Conservation (phyloP, 1,140 invertebrate genomes). For the Cardiocondyla obscurior region DNA sequence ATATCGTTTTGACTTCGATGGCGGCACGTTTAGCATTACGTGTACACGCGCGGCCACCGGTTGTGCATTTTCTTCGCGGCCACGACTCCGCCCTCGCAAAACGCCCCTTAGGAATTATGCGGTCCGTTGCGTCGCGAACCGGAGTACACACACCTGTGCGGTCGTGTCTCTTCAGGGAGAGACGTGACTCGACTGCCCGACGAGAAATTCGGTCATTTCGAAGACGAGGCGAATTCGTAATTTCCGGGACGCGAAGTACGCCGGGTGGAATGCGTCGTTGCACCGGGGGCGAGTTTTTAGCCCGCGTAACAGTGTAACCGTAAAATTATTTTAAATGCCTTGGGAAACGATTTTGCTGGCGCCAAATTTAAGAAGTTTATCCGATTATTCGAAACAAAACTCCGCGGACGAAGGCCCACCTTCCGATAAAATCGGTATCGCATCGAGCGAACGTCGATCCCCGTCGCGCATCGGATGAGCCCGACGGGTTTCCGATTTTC, state of each 20-base stretch:
- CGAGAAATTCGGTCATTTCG: neutral
- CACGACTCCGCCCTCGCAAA: slow-evolving; percentile 76
- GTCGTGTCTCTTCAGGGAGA: neutral
- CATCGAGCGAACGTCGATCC: neutral
- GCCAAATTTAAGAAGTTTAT: neutral
- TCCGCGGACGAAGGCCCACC: neutral
- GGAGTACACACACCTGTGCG: slow-evolving; percentile 68
- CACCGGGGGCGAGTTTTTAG: neutral
- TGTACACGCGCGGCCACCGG: slow-evolving; percentile 61
- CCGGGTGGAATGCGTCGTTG: neutral
- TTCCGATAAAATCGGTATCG: slow-evolving; percentile 23
- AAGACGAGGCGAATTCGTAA: slow-evolving; percentile 3
- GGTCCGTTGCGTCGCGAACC: slow-evolving; percentile 64
- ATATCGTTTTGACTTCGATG: slow-evolving; percentile 69
- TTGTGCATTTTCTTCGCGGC: slow-evolving; percentile 66
- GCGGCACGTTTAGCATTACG: slow-evolving; percentile 71
- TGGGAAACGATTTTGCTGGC: neutral
- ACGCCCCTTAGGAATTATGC: slow-evolving; percentile 74
- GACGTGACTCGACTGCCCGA: slow-evolving; percentile 11
- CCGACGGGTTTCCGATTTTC: neutral
- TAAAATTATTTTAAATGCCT: neutral
- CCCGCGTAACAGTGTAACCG: neutral
- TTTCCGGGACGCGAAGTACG: neutral
- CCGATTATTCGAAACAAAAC: neutral
- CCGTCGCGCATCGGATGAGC: neutral